Base-by-base conservation (phyloP, 2,113 vertebrate species). In the Neotoma lepida region DNA sequence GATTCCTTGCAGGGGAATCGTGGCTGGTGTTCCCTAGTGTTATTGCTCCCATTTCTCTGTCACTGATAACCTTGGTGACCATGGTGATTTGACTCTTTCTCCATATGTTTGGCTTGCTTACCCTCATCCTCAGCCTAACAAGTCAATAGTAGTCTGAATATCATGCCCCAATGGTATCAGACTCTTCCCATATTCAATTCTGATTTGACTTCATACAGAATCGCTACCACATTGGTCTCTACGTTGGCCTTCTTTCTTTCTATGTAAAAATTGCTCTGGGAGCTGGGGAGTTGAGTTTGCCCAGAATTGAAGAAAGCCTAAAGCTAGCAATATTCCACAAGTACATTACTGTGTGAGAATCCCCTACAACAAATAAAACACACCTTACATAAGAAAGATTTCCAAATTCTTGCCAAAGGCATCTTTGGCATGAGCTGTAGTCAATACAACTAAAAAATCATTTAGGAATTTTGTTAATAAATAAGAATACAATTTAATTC, bases 251-350 rank as follows among this genome's bases (percentile, higher is more conserved):
- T 95, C 70, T 88, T 9, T 39, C 49, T 88, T 90, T 94, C 87
- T 82, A 76, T 56, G 78, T 96, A 97, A 92, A 97, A 97, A 95
- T 97, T 96, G 96, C 22, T 94, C 76, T 90, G 96, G 91, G 95
- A 97, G 10, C 73, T 94, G 88, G 95, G 96, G 95, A 94, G 86
- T 93, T 91, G 89, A 94, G 46, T 94, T 95, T 93, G 44, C 87
- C 86, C 39, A 71, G 76, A 24, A 35, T 86, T 81, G 46, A 88
- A 96, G 61, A 90, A 95, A 96, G 93, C 95, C 88, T 93, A 89
- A 78, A 97, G 88, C 94, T 95, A 96, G 96, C 93, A 96, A 97
- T 97, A 97, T 86, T 91, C 76, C 94, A 94, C 54, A 88, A 93
- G 86, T 68, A 28, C 85, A 93, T 73, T 49, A 71, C 71, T 90